Conservation (phyloP, 2,888 invertebrate genomes). For the Caenorhabditis becei region DNA sequence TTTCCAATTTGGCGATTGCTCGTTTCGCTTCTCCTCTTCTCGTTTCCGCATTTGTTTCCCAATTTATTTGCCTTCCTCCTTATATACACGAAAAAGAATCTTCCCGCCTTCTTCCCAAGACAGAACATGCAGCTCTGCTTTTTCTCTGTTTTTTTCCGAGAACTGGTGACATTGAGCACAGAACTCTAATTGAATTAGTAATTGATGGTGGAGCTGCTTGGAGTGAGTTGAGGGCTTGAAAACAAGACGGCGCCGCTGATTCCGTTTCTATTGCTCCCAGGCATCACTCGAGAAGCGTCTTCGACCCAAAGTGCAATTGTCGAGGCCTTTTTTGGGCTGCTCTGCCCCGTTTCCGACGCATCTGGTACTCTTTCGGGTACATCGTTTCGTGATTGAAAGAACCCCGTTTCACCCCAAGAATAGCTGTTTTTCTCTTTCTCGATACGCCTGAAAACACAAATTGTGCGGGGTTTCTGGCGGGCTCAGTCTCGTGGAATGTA, state of each 20-base stretch:
- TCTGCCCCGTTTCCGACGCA: not conserved
- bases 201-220: not conserved
- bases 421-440: not conserved
- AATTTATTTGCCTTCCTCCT: constrained; percentile 18
- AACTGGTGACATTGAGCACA: not conserved
- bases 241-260: not conserved
- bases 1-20: constrained; percentile 37
- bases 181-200: constrained; percentile 8
- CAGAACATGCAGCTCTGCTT: not conserved
- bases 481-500: constrained; percentile 1
- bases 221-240: constrained; percentile 2
- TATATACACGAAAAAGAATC: constrained; percentile 10
- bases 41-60: constrained; percentile 28
- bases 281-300: constrained; percentile 1
- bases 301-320: not conserved
- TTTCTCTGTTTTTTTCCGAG: not conserved
- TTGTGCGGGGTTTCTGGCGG: not conserved
- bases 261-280: not conserved
- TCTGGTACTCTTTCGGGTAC: constrained; percentile 7
- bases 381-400: not conserved
- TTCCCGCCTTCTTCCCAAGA: not conserved
- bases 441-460: constrained; percentile 18
- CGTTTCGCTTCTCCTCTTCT: constrained; percentile 23
- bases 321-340: not conserved
- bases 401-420: not conserved